These are phyloP conservation scores for Mustelus asterias DNA, from an alignment of 2,113 vertebrate species.

Conservation along the genomic window DNA sequence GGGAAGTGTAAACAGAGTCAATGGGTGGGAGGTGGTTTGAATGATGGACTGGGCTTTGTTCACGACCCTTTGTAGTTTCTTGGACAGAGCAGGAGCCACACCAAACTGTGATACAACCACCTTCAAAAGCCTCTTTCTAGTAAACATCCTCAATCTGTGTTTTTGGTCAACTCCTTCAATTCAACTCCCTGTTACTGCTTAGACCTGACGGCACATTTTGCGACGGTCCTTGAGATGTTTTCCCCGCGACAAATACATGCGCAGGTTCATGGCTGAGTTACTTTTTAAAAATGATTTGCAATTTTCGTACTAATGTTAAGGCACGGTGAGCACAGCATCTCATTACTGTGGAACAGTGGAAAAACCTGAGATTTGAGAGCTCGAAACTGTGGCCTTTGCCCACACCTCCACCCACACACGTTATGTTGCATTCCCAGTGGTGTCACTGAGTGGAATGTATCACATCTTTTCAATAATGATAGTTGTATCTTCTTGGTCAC, in stretches of 20 bases:
- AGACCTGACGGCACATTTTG: too few species aligned
- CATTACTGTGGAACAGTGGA: not conserved
- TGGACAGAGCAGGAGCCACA: too few species aligned
- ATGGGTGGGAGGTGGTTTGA: too few species aligned
- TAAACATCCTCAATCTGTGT: not conserved
- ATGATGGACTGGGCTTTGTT: too few species aligned
- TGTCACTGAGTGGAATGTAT: not conserved
- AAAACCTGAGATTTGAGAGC: not conserved
- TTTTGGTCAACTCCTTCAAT: not conserved
- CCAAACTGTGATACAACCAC: not conserved
- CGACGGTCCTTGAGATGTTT: not conserved
- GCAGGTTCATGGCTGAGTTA: not conserved
- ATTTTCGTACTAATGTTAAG: not conserved
- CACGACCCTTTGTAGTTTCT: too few species aligned
- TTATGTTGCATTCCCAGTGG: not conserved
- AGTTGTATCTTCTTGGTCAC: not conserved
- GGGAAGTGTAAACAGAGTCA: too few species aligned
- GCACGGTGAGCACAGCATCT: not conserved
- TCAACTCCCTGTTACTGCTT: not conserved
- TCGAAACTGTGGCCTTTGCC: not conserved
- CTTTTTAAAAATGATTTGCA: not conserved
- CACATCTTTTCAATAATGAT: not conserved
- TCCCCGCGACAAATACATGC: not conserved
- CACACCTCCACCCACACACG: not conserved
- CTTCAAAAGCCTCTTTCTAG: not conserved